Conservation (phyloP, 2,113 vertebrate species). For the Hippocampus zosterae region DNA sequence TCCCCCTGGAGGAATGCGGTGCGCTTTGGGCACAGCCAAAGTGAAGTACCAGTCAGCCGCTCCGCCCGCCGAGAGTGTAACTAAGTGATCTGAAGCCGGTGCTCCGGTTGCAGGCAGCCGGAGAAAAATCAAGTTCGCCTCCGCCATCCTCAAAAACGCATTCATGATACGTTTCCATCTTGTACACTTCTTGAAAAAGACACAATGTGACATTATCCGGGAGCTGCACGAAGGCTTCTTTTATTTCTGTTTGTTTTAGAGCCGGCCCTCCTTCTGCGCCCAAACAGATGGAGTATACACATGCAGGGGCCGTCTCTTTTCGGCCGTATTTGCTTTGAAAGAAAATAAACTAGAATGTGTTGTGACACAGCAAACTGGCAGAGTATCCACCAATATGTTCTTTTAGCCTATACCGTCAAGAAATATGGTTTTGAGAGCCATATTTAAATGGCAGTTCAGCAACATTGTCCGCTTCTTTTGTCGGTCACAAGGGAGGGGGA, state of each 20-base stretch:
- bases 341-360: constrained; percentile 33
- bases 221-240: constrained; percentile 30
- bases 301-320: constrained; percentile 24
- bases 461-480: background rate
- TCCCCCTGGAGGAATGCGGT: constrained; percentile 57
- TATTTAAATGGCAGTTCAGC: background rate
- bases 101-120: constrained; percentile 22
- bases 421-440: constrained; percentile 1
- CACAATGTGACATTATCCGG: constrained; percentile 16
- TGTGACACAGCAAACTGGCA: constrained; percentile 9
- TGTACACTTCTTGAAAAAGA: background rate
- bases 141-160: constrained; percentile 3
- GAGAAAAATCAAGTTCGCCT: constrained; percentile 31
- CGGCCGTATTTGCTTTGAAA: constrained; percentile 25
- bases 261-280: constrained; percentile 36
- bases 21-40: constrained; percentile 52
- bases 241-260: constrained; percentile 33
- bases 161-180: constrained; percentile 23
- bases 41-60: constrained; percentile 57
- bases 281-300: constrained; percentile 51
- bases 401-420: constrained; percentile 2
- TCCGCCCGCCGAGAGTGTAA: constrained; percentile 38
- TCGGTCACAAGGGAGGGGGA: background rate
- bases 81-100: constrained; percentile 44
- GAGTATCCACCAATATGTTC: constrained; percentile 7